Base-by-base conservation (phyloP, 2,888 invertebrate species). In the Agriotes lineatus region DNA sequence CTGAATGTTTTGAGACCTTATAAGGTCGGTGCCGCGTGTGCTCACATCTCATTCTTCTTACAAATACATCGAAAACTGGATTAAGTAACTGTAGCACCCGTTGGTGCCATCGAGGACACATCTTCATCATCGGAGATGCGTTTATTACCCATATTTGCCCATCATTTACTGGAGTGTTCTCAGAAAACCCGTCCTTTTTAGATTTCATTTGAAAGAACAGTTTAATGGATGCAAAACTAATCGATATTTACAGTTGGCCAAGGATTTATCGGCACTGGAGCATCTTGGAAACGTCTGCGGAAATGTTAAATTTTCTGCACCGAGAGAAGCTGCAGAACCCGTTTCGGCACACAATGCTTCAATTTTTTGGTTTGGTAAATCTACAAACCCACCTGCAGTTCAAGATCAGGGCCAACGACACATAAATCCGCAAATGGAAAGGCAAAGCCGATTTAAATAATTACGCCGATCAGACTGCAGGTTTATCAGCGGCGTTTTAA, bases 351-450 rank as follows among this genome's bases (percentile, higher is more conserved):
- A 61, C 61, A 61, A 61, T 61, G 48, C 14, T 50, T 60, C 48
- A 60, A 58, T 39, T 58, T 42, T 45, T 59, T 9, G 18, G 52
- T 35, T 33, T 33, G 33, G 7, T 52, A 48, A 48, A 48, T 48
- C 22, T 19, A 19, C 33, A 52, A 61, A 61, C 61, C 50, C 50
- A 25, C 30, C 45, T 60, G 18, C 44, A 33, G 61, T 61, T 61
- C 50, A 61, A 19, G 59, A 60, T 60, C 59, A 61, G 61, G 61
- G 61, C 61, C 61, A 61, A 61, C 50, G 61, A 61, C 61, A 61
- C 35, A 16, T 30, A 59, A 60, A 45, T 30, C 50, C 25, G 25
- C 20, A 50, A 50, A 22, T 22, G 22, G 48, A 48, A 42, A 42
- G 42, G 42, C 16, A 20, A 20, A 45, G 4, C 20, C 20, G 10